Evolutionary conservation across 2,113 vertebrate genomes (phyloP), one percentile per base, ranked within the genome.

Genomic region (Epinephelus moara): DNA sequence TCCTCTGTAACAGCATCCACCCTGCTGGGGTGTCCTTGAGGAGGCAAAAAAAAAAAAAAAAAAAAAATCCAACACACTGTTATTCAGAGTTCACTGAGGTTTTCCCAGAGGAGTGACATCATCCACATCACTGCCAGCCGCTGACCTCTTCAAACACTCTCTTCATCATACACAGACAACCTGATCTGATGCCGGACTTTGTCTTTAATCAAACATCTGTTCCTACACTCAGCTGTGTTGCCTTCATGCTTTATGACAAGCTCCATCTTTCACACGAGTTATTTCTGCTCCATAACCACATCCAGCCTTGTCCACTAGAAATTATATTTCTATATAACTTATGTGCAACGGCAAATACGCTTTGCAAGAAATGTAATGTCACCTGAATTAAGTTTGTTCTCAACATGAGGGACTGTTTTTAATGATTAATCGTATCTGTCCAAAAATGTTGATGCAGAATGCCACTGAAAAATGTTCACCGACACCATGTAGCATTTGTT

Each of bases 161-260:
- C 33, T 64, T 70, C 27, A 77, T 74, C 83, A 73, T 21, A 71
- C 33, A 59, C 68, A 64, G 70, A 59, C 64, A 76, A 75, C 42
- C 74, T 67, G 59, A 70, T 62, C 68, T 3, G 27, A 84, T 37
- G 82, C 55, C 55, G 45, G 62, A 82, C 72, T 81, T 52, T 19
- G 63, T 56, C 78, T 71, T 40, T 60, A 45, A 67, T 78, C 85
- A 73, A 59, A 78, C 79, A 79, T 82, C 80, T 79, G 70, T 60
- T 78, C 55, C 37, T 30, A 25, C 59, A n/a, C 70, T 79, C 59
- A 19, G 19, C 13, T 66, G 27, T 55, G 42, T 57, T 45, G 62
- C 56, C 10, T 59, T 64, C 60, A 9, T 33, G 47, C 25, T 62
- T 56, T 47, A 6, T 53, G 50, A 40, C 37, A n/a, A n/a, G 15